Evolutionary conservation across 2,113 vertebrate genomes (phyloP).

Genomic region (Phoxinus phoxinus): DNA sequence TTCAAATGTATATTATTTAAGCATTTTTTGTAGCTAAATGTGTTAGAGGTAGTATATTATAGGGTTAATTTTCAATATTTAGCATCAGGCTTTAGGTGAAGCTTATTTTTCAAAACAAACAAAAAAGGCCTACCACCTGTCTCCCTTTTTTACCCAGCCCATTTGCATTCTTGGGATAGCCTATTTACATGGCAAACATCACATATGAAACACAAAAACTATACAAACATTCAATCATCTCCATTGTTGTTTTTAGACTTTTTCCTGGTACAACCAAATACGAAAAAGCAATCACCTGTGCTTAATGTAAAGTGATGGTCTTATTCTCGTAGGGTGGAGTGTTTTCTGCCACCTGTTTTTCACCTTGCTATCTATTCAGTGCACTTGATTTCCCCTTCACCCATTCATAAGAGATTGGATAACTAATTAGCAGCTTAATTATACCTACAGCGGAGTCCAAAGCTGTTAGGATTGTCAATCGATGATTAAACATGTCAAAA

Average conservation of each 20-base stretch:
- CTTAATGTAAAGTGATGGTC: background rate
- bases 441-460: background rate
- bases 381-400: constrained; percentile 10
- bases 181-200: background rate
- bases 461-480: background rate
- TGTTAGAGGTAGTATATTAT: too few relatives aligned
- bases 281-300: background rate
- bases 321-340: background rate
- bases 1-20: too few relatives aligned
- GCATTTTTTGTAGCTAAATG: too few relatives aligned
- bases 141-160: background rate
- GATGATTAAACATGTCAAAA: background rate
- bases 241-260: background rate
- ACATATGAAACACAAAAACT: background rate
- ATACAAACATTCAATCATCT: background rate
- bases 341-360: background rate
- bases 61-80: too few relatives aligned
- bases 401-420: background rate
- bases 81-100: background rate
- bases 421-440: constrained; percentile 29
- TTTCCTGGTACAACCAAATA: background rate
- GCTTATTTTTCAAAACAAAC: background rate
- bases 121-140: background rate
- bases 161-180: background rate
- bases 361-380: background rate